phyloP scores from a whole-genome alignment of 1,140 invertebrate genomes.

The Bombus confusus region DNA sequence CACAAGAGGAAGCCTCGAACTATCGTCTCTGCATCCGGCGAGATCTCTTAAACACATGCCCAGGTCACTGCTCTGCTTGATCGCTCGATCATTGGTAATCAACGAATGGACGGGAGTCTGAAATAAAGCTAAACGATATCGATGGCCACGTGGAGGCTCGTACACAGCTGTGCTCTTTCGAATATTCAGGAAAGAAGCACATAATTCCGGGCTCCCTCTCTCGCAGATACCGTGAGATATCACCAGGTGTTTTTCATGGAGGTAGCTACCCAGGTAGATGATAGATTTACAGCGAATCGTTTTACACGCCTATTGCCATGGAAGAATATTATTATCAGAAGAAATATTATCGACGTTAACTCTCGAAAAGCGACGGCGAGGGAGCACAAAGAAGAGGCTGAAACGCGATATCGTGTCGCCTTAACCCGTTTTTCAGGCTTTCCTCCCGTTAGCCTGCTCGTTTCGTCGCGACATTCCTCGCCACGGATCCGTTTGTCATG shows the following conservation, averaged over 20 bases:
- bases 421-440: slow-evolving; percentile 49
- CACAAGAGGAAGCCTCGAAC: not conserved
- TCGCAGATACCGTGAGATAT: slow-evolving; percentile 76
- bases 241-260: slow-evolving; percentile 75
- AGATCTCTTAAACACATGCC: no score
- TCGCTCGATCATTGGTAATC: slow-evolving; percentile 1
- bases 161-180: slow-evolving; percentile 64
- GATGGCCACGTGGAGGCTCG: not conserved
- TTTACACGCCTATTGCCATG: slow-evolving; percentile 80
- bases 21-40: not conserved
- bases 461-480: not conserved
- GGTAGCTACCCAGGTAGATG: slow-evolving; percentile 68
- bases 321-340: slow-evolving; percentile 57
- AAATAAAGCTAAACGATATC: not conserved
- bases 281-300: slow-evolving; percentile 82
- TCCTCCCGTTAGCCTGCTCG: slow-evolving; percentile 1
- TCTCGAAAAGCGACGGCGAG: slow-evolving; percentile 56
- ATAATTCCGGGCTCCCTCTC: slow-evolving; percentile 47
- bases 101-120: not conserved
- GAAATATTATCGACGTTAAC: slow-evolving; percentile 78
- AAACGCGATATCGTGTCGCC: slow-evolving; percentile 45
- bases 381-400: slow-evolving; percentile 19
- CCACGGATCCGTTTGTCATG: not conserved
- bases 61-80: not conserved
- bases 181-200: slow-evolving; percentile 61